These are phyloP conservation scores for Dicrostonyx torquatus DNA, from an alignment of 2,797 vertebrate species.

Conservation along the genomic window DNA sequence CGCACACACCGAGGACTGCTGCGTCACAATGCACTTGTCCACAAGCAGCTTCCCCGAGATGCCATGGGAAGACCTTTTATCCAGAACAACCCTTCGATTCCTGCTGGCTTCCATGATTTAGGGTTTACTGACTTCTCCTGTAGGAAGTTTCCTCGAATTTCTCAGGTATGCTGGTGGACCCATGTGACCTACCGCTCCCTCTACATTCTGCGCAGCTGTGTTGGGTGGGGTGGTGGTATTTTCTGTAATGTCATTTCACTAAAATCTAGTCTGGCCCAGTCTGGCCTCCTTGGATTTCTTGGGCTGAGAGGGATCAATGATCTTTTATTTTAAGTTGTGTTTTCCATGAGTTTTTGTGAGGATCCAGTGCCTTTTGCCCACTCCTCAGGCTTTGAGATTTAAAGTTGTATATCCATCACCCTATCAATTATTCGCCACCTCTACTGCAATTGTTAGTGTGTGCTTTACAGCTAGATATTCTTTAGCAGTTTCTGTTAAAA, in stretches of 20 bases:
- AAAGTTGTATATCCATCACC: background rate
- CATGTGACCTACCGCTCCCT: background rate
- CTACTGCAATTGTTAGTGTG: background rate
- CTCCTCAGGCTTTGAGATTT: background rate
- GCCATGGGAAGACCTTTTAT: constrained; percentile 95
- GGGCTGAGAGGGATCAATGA: background rate
- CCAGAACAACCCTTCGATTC: constrained; percentile 98
- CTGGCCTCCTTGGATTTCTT: background rate
- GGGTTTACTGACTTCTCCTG: constrained; percentile 99
- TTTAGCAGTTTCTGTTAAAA: background rate
- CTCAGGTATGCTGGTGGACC: constrained; percentile 89
- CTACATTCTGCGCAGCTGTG: background rate
- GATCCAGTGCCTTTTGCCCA: background rate
- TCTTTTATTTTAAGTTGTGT: background rate
- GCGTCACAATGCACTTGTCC: constrained; percentile 94
- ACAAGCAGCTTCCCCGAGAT: constrained; percentile 96
- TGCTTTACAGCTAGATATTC: background rate
- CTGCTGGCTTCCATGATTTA: constrained; percentile 96
- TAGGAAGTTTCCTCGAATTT: constrained; percentile 96
- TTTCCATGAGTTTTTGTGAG: background rate
- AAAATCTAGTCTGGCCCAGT: background rate
- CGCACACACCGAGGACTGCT: constrained; percentile 96
- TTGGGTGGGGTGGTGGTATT: background rate
- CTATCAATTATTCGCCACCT: too few species aligned
- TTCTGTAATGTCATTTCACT: background rate